Evolutionary conservation across 2,888 invertebrate genomes (phyloP), one percentile per base, ranked within the genome.

Genomic region (Steinernema hermaphroditum): DNA sequence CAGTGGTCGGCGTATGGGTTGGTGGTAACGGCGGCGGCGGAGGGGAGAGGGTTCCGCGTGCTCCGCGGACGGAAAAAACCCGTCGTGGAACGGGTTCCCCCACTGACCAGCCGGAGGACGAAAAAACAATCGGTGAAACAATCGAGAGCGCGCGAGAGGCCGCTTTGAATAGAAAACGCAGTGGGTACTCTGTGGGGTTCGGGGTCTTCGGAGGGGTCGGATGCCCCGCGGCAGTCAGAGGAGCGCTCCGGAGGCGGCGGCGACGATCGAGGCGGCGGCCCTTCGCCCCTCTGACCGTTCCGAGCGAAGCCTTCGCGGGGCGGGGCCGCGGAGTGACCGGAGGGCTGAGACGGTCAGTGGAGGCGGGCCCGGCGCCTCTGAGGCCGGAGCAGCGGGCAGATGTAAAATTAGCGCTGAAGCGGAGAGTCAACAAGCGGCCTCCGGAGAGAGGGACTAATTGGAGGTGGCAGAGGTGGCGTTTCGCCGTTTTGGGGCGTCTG

Each of bases 21-120:
- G 62, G 62, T 32, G 62, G 62, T 32, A 32, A 32, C 32, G 62
- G 62, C 62, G 62, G 9, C 62, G 32, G 6, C 62, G 62, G 62
- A 29, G 62, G 32, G 32, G 32, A 32, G 32, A 62, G 62, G 62
- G 62, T 62, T 62, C 62, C 62, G 62, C 62, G 62, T 62, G 62
- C 62, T 62, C 32, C 62, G 62, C 62, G 32, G 16, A 14, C 62
- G 62, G 62, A 62, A 62, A 62, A 62, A 62, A 62, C 62, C 62
- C 62, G 62, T 62, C 62, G 62, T 62, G 62, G 62, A 62, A 62
- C 62, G 62, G 62, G 62, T 62, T 62, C 62, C 62, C 62, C 62
- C 27, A 62, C 32, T 62, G 62, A 62, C 62, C 62, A 62, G 9
- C 29, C 29, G 62, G 62, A 62, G 62, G 62, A 62, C 62, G 29